phyloP scores from a whole-genome alignment of 1,140 invertebrate species.

The Cyrtorhinus lividipennis region DNA sequence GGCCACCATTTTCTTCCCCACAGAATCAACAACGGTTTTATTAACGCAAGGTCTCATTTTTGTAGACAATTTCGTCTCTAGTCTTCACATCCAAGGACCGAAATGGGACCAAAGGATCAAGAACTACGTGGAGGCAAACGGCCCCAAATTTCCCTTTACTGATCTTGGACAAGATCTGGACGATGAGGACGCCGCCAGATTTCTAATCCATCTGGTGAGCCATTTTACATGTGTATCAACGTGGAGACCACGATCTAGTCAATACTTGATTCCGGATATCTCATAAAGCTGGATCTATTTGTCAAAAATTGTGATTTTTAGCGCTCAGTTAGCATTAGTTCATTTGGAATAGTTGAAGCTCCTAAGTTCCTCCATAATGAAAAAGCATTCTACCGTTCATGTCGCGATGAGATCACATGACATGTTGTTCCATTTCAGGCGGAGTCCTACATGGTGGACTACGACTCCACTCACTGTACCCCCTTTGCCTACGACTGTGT shows the following conservation, averaged over 20 bases:
- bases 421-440: conserved; percentile 41
- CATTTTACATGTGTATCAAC: too few species aligned
- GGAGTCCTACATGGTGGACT: conserved; percentile 69
- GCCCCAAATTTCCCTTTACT: not conserved
- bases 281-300: too few species aligned
- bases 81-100: not conserved
- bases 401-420: too few species aligned
- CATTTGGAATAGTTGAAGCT: too few species aligned
- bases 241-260: too few species aligned
- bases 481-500: conserved; percentile 42
- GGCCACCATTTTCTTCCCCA: too few species aligned
- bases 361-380: too few species aligned
- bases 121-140: not conserved
- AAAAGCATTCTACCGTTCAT: too few species aligned
- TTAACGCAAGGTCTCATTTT: not conserved
- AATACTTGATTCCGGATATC: too few species aligned
- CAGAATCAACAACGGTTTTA: too few species aligned
- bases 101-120: not conserved
- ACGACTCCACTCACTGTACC: conserved; percentile 71
- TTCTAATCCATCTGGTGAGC: not conserved
- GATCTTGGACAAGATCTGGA: not conserved
- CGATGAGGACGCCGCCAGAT: not conserved
- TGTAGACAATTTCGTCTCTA: not conserved
- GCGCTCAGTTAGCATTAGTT: too few species aligned
- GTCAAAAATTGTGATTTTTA: too few species aligned